Evolutionary conservation across 2,113 vertebrate species (phyloP).

Genomic region (Chitala chitala): DNA sequence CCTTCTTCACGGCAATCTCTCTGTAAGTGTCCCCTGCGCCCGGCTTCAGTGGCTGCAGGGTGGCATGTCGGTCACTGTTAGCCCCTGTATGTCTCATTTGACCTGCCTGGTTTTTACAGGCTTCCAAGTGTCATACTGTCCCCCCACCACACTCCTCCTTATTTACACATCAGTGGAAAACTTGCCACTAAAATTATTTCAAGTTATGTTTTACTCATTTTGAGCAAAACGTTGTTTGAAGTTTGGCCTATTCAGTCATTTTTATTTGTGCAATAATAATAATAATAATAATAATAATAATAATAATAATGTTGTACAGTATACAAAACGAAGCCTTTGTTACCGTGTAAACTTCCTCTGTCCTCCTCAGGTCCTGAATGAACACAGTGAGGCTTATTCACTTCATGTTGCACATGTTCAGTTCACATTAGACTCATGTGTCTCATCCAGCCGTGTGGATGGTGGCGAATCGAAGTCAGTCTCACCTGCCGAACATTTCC

Average conservation of each 20-base stretch:
- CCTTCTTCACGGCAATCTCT: slow-evolving; percentile 1
- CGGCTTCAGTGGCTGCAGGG: slow-evolving; percentile 3
- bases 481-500: neutral
- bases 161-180: no score
- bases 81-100: neutral
- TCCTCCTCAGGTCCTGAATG: neutral
- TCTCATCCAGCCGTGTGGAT: no score
- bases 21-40: neutral
- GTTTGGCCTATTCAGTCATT: no score
- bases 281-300: neutral
- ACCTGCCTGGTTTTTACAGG: neutral
- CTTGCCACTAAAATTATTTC: no score
- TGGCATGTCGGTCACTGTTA: neutral
- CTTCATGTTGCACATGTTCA: neutral
- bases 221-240: no score
- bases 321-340: neutral
- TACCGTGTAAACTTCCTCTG: slow-evolving; percentile 8
- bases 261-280: neutral
- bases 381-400: neutral
- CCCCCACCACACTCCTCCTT: no score
- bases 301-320: neutral
- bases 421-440: no score
- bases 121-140: no score
- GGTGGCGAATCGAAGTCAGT: no score
- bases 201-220: no score